Conservation (phyloP, 1,140 invertebrate species). For the Pygmarrhopalites habei region DNA sequence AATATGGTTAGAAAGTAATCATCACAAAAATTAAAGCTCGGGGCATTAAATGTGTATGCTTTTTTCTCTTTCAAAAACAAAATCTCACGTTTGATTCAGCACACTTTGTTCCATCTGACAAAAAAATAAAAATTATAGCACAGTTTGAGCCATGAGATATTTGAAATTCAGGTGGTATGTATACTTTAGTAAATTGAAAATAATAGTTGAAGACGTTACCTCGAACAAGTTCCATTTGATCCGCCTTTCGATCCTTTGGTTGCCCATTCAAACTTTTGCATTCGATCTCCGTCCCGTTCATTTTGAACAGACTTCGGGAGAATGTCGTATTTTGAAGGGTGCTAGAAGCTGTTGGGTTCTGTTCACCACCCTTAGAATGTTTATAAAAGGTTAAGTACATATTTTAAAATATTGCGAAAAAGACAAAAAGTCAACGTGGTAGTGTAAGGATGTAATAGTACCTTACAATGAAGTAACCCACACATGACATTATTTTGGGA, state of each 20-base stretch:
- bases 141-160: too few relatives aligned
- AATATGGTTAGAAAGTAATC: too few relatives aligned
- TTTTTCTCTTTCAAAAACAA: too few relatives aligned
- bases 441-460: background rate
- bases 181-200: too few relatives aligned
- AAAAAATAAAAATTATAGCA: too few relatives aligned
- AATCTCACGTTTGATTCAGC: too few relatives aligned
- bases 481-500: slow-evolving; percentile 66
- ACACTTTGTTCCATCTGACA: slow-evolving; percentile 87
- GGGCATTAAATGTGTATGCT: too few relatives aligned
- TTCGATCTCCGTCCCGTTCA: slow-evolving; percentile 74
- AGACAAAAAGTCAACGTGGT: background rate
- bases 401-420: too few relatives aligned
- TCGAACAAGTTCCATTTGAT: slow-evolving; percentile 68
- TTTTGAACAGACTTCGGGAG: slow-evolving; percentile 75
- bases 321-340: slow-evolving; percentile 63
- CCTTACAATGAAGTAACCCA: slow-evolving; percentile 22
- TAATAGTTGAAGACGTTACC: too few relatives aligned
- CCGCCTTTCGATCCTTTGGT: slow-evolving; percentile 56
- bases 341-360: slow-evolving; percentile 64
- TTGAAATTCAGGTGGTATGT: too few relatives aligned
- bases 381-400: background rate
- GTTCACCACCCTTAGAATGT: slow-evolving; percentile 78
- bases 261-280: slow-evolving; percentile 71
- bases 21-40: too few relatives aligned